A percentile compares a stretch with the other conserved stretches of the same genome.
phyloP scores from a whole-genome alignment of 2,113 vertebrate genomes.

The Anarhynchus alexandrinus region DNA sequence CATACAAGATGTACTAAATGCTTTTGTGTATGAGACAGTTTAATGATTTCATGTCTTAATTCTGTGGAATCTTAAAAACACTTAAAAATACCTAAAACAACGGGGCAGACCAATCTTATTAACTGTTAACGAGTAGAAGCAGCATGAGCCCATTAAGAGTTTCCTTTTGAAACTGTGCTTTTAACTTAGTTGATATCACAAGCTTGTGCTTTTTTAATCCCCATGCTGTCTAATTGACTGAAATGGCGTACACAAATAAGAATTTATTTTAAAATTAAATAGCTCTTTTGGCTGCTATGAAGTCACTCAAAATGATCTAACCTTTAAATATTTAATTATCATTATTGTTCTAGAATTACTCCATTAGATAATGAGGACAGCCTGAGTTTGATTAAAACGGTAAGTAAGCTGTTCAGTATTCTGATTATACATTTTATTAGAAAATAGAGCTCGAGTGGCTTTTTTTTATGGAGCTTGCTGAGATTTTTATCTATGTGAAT shows the following conservation, averaged over 20 bases:
- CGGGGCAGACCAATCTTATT: neutral
- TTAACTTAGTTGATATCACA: neutral
- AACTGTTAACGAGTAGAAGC: neutral
- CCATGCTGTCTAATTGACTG: neutral
- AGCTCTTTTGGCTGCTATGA: neutral
- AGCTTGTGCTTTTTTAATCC: neutral
- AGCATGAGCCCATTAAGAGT: neutral
- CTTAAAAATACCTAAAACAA: neutral
- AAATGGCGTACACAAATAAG: neutral
- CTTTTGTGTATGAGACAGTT: neutral
- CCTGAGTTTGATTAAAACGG: constrained; percentile 86
- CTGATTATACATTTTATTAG: neutral
- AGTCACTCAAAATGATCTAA: neutral
- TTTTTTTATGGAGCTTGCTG: neutral
- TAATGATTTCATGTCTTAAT: neutral
- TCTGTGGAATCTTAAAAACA: neutral
- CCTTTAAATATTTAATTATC: neutral
- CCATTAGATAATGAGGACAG: constrained; percentile 81
- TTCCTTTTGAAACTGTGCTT: neutral
- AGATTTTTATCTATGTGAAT: neutral
- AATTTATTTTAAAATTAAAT: neutral
- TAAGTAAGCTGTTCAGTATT: constrained; percentile 69
- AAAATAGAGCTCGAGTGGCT: neutral
- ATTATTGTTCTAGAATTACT: constrained; percentile 75
- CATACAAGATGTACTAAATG: neutral